These are phyloP conservation scores for Ormyrus pomaceus DNA, from an alignment of 2,888 invertebrate genomes.

Conservation along the genomic window DNA sequence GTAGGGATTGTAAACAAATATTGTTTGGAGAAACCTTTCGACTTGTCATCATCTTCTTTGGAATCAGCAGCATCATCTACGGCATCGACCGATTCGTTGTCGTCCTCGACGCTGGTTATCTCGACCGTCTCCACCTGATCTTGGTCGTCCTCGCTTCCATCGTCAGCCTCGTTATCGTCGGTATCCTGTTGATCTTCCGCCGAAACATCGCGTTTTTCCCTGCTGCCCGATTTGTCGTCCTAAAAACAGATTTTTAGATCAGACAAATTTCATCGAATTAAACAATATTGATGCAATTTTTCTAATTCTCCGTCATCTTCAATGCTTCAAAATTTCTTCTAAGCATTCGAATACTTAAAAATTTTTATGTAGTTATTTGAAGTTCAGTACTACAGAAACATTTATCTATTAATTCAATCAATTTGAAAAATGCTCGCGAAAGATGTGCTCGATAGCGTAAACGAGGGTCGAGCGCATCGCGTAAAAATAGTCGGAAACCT, in stretches of 20 bases:
- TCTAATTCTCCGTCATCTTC: too few relatives aligned
- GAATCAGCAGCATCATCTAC: constrained; percentile 29
- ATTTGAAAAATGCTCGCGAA: background rate
- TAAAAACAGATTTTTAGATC: constrained; percentile 9
- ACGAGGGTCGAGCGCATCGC: constrained; percentile 33
- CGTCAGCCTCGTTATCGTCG: constrained; percentile 43
- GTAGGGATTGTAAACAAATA: too few relatives aligned
- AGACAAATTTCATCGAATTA: too few relatives aligned
- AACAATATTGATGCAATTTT: too few relatives aligned
- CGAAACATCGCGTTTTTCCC: constrained; percentile 57
- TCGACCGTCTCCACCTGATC: constrained; percentile 57
- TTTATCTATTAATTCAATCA: too few relatives aligned
- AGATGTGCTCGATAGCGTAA: background rate
- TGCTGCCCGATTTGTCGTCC: constrained; percentile 60
- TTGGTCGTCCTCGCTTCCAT: constrained; percentile 56
- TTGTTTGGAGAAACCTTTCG: constrained; percentile 8
- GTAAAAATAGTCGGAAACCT: constrained; percentile 52
- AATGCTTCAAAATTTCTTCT: too few relatives aligned
- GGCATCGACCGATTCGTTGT: constrained; percentile 7
- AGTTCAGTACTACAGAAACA: too few relatives aligned
- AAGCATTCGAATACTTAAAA: too few relatives aligned
- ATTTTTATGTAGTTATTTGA: too few relatives aligned
- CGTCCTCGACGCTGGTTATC: constrained; percentile 52
- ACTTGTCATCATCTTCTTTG: constrained; percentile 43
- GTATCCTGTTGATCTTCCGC: constrained; percentile 54